Conservation (phyloP, 92 coral and sea anemone genomes). For the Zoanthus sansibaricus region DNA sequence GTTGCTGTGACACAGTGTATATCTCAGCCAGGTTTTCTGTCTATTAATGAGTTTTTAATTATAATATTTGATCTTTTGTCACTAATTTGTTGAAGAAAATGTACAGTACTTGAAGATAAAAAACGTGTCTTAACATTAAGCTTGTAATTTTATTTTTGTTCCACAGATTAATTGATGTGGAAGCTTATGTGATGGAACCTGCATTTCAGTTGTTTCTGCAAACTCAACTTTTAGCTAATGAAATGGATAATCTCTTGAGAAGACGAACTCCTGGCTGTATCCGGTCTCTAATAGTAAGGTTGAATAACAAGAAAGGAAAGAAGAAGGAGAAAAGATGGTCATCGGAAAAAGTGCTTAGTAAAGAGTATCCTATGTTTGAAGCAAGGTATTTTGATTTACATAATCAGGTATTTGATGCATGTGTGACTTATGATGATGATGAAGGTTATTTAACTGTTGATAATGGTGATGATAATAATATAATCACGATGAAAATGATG, state of each 20-base stretch:
- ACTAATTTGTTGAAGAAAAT: too few species aligned
- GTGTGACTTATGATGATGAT: too few species aligned
- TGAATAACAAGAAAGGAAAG: constrained; percentile 60
- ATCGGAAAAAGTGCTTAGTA: constrained; percentile 57
- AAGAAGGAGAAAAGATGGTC: constrained; percentile 37
- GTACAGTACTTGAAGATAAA: background rate
- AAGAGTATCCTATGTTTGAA: constrained; percentile 76
- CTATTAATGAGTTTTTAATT: too few species aligned
- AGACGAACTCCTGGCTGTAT: constrained; percentile 81
- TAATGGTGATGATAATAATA: too few species aligned
- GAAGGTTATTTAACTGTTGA: too few species aligned
- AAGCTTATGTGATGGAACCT: constrained; percentile 70
- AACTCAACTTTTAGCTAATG: constrained; percentile 57
- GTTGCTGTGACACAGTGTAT: too few species aligned
- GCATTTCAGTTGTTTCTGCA: constrained; percentile 75
- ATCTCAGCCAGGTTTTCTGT: too few species aligned
- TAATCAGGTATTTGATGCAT: too few species aligned
- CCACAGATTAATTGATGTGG: constrained; percentile 63
- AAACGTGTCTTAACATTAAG: background rate
- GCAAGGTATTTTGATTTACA: background rate
- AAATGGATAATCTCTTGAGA: constrained; percentile 76
- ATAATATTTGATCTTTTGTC: too few species aligned
- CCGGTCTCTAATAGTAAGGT: constrained; percentile 65
- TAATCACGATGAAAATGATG: too few species aligned
- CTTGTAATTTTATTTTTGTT: background rate